Evolutionary conservation across 2,113 vertebrate species (phyloP).

Genomic region (Eupsittula cactorum): DNA sequence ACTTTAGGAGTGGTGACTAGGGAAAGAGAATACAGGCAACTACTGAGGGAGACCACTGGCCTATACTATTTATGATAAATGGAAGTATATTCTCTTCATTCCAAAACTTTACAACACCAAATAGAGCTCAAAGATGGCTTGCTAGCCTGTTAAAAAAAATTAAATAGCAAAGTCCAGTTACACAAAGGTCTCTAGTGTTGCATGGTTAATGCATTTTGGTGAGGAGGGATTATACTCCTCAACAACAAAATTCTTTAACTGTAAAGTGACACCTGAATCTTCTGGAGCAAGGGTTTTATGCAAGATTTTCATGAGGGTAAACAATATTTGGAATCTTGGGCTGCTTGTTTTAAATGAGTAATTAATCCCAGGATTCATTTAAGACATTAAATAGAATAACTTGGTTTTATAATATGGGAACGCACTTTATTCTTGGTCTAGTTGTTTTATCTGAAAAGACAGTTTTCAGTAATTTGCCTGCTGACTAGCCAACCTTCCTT

Average conservation of each 20-base stretch:
- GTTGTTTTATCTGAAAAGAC: background rate
- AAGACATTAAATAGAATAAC: background rate
- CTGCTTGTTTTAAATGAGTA: background rate
- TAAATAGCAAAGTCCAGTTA: background rate
- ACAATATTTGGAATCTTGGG: background rate
- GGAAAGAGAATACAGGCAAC: background rate
- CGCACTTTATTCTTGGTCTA: background rate
- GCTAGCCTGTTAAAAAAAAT: background rate
- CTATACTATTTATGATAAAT: background rate
- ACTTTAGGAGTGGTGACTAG: background rate
- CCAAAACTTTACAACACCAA: background rate
- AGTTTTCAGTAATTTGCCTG: background rate
- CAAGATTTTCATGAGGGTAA: background rate
- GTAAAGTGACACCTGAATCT: background rate
- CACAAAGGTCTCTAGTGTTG: background rate
- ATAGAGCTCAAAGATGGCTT: background rate
- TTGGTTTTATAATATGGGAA: background rate
- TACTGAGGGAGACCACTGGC: background rate
- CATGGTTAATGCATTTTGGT: background rate
- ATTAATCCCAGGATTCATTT: conserved; percentile 6
- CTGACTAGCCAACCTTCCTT: background rate
- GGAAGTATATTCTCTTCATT: background rate
- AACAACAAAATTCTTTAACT: background rate
- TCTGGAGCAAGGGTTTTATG: background rate
- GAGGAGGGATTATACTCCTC: background rate